Percentiles rank a stretch among this genome's conserved stretches.
phyloP scores from a whole-genome alignment of 2,113 vertebrate genomes.

The Phasianus colchicus region DNA sequence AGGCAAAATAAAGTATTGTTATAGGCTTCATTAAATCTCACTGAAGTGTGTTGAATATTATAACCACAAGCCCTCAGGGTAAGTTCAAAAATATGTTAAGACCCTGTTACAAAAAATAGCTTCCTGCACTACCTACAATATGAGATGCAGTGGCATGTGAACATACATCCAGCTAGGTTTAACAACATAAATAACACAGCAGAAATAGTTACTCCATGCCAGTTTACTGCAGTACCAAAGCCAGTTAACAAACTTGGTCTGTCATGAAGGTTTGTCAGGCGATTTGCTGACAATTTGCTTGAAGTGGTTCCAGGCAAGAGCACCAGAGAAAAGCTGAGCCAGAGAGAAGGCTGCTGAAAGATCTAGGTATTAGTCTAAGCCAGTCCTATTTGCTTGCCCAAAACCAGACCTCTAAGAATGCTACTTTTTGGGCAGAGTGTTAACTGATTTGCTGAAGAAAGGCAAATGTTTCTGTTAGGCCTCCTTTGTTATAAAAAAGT shows the following conservation, averaged over 20 bases:
- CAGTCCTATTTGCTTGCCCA: neutral
- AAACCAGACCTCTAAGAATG: neutral
- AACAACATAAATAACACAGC: accelerated
- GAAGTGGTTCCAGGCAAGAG: neutral
- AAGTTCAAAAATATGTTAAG: neutral
- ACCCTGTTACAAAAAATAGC: neutral
- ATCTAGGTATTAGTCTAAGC: neutral
- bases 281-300: neutral
- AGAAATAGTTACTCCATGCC: neutral
- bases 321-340: neutral
- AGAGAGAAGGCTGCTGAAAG: neutral
- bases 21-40: neutral
- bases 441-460: neutral
- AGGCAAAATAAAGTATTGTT: neutral
- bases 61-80: neutral
- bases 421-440: neutral
- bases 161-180: neutral
- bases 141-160: accelerated
- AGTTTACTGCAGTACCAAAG: neutral
- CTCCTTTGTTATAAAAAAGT: neutral
- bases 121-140: neutral
- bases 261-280: neutral
- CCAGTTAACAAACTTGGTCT: neutral
- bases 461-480: neutral
- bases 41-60: neutral